Evolutionary conservation across 2,113 vertebrate genomes (phyloP).

Genomic region (Microcebus griseorufus): DNA sequence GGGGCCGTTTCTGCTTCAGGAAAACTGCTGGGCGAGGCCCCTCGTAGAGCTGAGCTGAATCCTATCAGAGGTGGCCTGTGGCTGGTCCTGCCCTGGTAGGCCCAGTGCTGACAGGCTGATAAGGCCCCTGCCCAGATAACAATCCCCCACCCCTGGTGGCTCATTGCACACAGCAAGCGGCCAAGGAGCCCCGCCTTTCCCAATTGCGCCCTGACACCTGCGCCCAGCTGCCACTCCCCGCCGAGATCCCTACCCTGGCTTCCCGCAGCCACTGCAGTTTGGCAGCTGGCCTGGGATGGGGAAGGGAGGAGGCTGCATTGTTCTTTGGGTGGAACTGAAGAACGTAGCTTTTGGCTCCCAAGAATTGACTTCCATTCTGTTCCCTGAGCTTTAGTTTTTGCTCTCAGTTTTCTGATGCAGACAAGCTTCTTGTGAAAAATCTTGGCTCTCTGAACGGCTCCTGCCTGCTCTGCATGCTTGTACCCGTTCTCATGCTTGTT

Average conservation of each 20-base stretch:
- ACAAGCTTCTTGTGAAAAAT: background rate
- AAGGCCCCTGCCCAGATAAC: constrained; percentile 4
- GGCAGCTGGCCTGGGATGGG: background rate
- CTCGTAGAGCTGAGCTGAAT: background rate
- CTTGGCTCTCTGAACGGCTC: background rate
- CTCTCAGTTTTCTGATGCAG: background rate
- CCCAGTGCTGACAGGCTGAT: constrained; percentile 31
- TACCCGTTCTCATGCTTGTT: too few relatives aligned
- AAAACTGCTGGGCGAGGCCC: background rate
- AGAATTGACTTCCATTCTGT: background rate
- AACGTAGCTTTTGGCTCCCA: background rate
- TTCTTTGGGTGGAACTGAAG: background rate
- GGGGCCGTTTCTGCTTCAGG: background rate
- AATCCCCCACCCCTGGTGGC: background rate
- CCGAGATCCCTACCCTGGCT: background rate
- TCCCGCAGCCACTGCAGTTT: background rate
- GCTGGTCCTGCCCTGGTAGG: background rate
- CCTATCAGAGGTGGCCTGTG: background rate
- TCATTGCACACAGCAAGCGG: constrained; percentile 22
- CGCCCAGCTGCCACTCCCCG: background rate
- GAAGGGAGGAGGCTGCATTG: background rate
- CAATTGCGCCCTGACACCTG: background rate
- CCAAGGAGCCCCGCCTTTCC: background rate
- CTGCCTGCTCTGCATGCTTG: background rate
- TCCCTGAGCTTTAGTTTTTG: background rate